Evolutionary conservation across 2,888 invertebrate species (phyloP).

Genomic region (Calliscelio sp.): DNA sequence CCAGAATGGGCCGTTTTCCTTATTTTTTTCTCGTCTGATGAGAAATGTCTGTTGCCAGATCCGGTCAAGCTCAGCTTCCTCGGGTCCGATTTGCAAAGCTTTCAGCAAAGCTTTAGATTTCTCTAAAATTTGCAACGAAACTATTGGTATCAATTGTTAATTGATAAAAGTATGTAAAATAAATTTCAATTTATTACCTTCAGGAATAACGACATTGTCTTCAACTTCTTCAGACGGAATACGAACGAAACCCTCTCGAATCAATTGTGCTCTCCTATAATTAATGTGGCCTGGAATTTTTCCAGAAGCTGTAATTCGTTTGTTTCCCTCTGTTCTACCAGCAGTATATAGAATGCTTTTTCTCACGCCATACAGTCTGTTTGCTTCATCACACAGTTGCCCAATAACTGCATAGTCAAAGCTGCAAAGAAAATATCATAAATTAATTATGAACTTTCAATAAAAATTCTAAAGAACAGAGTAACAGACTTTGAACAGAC

Average conservation of each 20-base stretch:
- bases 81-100: background rate
- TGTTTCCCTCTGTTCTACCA: slow-evolving; percentile 6
- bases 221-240: slow-evolving; percentile 1
- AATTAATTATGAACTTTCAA: background rate
- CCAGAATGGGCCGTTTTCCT: slow-evolving; percentile 16
- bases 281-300: slow-evolving; percentile 20
- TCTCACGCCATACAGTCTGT: background rate
- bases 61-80: slow-evolving; percentile 13
- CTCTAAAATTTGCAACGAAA: background rate
- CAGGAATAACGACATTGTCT: background rate
- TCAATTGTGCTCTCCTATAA: slow-evolving; percentile 11
- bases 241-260: slow-evolving; percentile 4
- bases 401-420: slow-evolving; percentile 17
- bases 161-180: background rate
- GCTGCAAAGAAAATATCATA: background rate
- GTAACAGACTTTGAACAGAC: slow-evolving; percentile 3
- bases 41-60: slow-evolving; percentile 15
- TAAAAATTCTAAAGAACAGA: background rate
- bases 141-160: background rate
- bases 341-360: slow-evolving; percentile 4
- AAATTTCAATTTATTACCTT: slow-evolving; percentile 2
- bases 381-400: slow-evolving; percentile 15
- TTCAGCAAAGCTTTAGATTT: slow-evolving; percentile 7
- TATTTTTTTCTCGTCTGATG: slow-evolving; percentile 15
- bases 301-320: slow-evolving; percentile 17